Evolutionary conservation across 2,113 vertebrate genomes (phyloP).

Genomic region (Petromus typicus): DNA sequence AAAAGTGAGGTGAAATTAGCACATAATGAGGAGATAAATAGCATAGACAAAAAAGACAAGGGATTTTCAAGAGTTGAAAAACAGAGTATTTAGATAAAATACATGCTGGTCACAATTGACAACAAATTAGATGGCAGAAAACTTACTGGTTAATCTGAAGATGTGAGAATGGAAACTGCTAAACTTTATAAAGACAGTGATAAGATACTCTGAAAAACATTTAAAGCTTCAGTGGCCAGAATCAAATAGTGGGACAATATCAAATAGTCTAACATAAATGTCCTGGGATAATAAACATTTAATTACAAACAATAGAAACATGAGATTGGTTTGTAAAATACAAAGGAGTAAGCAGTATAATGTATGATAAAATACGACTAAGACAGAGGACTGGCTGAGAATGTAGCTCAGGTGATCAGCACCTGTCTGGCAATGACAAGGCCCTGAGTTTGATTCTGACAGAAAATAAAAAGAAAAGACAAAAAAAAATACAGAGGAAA

Average conservation of each 20-base stretch:
- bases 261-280: not conserved
- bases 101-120: not conserved
- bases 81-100: not conserved
- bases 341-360: not conserved
- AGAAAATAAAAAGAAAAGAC: not conserved
- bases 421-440: no score
- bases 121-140: not conserved
- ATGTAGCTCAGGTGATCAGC: no score
- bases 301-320: not conserved
- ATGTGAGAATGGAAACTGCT: not conserved
- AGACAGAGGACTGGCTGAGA: not conserved
- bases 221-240: not conserved
- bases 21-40: not conserved
- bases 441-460: no score
- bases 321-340: not conserved
- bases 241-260: not conserved
- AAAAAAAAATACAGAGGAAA: not conserved
- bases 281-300: not conserved
- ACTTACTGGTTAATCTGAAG: not conserved
- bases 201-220: not conserved
- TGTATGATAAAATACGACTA: not conserved
- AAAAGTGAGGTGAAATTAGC: not conserved
- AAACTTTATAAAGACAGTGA: not conserved
- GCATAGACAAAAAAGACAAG: not conserved
- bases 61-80: not conserved